Evolutionary conservation across 2,888 invertebrate genomes (phyloP), one percentile per base, ranked within the genome.

Genomic region (Carpatolechia fugitivella): DNA sequence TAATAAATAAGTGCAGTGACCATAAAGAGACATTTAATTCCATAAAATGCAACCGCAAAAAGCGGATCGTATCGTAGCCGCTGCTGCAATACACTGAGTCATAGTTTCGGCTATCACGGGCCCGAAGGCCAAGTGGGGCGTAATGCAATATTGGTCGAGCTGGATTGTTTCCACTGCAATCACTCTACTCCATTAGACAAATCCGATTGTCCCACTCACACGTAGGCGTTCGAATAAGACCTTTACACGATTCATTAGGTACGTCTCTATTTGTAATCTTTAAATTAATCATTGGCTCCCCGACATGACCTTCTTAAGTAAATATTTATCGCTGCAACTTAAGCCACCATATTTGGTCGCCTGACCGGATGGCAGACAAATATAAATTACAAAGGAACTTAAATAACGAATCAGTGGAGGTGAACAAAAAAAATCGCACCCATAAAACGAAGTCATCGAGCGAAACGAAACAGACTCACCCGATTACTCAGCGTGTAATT

Each of bases 401-500:
- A 47, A 61, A 74, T 69, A 72, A 65, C 71, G 67, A 74, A 70
- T 77, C 77, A 73, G 73, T 74, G 66, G 69, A 70, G 66, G 64
- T 61, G 61, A 72, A 77, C 72, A 78, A 80, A 56, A 55, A 82
- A 80, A 80, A 78, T 76, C 64, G 67, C 68, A 58, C 60, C 74
- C 66, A 78, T 80, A 81, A 84, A 83, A 78, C 75, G 72, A 76
- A 81, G 73, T 78, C 80, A 79, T 78, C 64, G 67, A 79, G 73
- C 78, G 81, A 74, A 71, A 78, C 84, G 78, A 62, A 69, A 70
- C 74, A 74, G 78, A 83, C 80, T 84, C 84, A 82, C 72, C 74
- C 78, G 80, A 81, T 87, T 87, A 84, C 82, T 87, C 86, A 85
- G 74, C 73, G 76, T 76, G 78, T 84, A 85, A 86, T 86, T 87